Base-by-base conservation (phyloP, 2,797 vertebrate genomes). In the Monodelphis domestica region DNA sequence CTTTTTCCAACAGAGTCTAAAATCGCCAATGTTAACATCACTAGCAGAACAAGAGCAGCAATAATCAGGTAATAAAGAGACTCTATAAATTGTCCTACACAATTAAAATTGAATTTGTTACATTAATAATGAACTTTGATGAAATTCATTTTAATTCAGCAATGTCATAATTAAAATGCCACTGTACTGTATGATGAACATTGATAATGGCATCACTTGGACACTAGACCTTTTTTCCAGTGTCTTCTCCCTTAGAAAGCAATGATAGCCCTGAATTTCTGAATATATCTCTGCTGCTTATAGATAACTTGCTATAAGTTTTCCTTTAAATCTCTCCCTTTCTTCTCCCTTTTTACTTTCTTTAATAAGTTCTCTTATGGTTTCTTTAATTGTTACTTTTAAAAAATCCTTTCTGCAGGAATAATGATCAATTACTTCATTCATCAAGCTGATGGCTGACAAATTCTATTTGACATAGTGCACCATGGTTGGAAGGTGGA, bases 141-240 rank as follows among this genome's bases (percentile, higher is more conserved):
- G 96, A 97, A 95, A 98, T 98, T 94, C 97, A 97, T 98, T 98
- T 97, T 96, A 95, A 93, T 94, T 89, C 96, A 97, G 96, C 89
- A 88, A 84, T 84, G 90, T 89, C 94, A 95, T 95, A 96, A 97
- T 98, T 97, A 98, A 97, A 97, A 97, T 89, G 28, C 96, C 96
- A 95, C 90, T 70, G 93, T 95, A 97, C 91, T 63, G 50, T 90
- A 54, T 97, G 97, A 97, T 95, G 88, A 95, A 95, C 87, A 38
- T 84, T 92, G 96, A 95, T 55, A 57, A 84, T 45, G 52, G 91
- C 70, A 17, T 29, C 90, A 33, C 92, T 97, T 54, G 89, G 91
- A 97, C 7, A 92, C 92, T 0, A 0, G 94, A 53, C 78, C 7
- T 92, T 92, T 92, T 93, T 56, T 90, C 17, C 96, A 95, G 78